Evolutionary conservation across 2,797 vertebrate genomes (phyloP).

Genomic region (Xyrichtys novacula): DNA sequence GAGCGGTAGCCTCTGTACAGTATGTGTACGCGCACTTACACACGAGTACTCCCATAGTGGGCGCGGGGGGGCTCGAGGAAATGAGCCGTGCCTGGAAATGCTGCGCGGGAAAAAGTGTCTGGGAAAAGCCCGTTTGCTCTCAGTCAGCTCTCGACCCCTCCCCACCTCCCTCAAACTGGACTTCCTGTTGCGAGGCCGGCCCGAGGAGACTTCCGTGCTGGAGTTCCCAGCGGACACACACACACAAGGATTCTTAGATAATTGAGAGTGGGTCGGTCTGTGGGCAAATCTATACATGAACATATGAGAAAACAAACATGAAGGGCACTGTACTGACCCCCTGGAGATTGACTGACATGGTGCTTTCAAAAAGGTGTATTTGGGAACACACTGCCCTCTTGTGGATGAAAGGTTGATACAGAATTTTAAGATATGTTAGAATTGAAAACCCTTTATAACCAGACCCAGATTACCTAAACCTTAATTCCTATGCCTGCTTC

Average conservation of each 20-base stretch:
- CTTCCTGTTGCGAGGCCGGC: constrained; percentile 70
- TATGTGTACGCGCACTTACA: constrained; percentile 29
- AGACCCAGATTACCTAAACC: background rate
- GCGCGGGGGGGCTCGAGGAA: constrained; percentile 75
- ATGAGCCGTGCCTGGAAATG: constrained; percentile 76
- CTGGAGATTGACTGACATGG: background rate
- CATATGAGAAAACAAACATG: constrained; percentile 39
- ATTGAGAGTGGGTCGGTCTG: constrained; percentile 13
- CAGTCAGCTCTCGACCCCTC: constrained; percentile 59
- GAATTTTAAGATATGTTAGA: background rate
- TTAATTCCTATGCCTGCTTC: background rate
- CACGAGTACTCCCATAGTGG: constrained; percentile 36
- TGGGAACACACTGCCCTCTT: constrained; percentile 58
- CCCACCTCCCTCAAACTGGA: constrained; percentile 53
- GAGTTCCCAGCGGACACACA: constrained; percentile 34
- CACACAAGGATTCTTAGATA: constrained; percentile 44
- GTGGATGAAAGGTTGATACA: constrained; percentile 49
- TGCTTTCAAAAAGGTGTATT: background rate
- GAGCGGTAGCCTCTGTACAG: constrained; percentile 16
- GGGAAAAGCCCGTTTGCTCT: constrained; percentile 65
- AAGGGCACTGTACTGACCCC: constrained; percentile 13
- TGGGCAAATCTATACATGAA: constrained; percentile 38
- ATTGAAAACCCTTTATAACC: background rate
- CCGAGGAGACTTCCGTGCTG: constrained; percentile 50
- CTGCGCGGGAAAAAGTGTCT: constrained; percentile 75